Evolutionary conservation across 2,113 vertebrate species (phyloP), one percentile per base, ranked within the genome.

Genomic region (Plecotus auritus): DNA sequence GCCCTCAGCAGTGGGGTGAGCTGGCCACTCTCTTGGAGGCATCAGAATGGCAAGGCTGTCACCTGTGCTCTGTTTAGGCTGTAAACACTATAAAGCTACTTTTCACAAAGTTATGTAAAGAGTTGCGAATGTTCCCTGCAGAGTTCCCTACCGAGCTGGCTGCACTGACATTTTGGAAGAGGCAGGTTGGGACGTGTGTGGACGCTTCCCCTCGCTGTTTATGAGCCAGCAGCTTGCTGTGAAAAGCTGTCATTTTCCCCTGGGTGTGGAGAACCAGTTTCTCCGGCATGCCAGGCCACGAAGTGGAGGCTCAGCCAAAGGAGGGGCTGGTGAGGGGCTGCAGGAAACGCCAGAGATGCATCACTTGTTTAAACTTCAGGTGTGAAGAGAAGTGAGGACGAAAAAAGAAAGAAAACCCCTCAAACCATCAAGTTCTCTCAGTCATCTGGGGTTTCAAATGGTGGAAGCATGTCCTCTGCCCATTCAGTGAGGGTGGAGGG

Each of bases 201-300:
- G 95, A 85, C 72, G 85, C 96, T 93, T 96, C 96, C 96, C 97
- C 91, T 73, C 45, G 49, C 91, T 96, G 85, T 98, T 98, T 97
- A 96, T 81, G 95, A 97, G 97, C 74, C 30, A 91, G 95, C 93
- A 95, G 93, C 97, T 98, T 97, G 96, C 93, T 92, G 93, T 92
- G 91, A 96, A 96, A 98, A 98, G 97, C 98, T 97, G 96, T 98
- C 97, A 97, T 98, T 97, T 97, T 93, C 97, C 97, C 95, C 96
- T 97, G 97, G 98, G 98, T 18, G 96, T 98, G 98, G 97, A 97
- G 96, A 99, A 99, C 98, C 98, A 95, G 99, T 99, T 99, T 84
- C 0, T 6, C 98, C 76, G 82, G 98, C 97, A 95, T 45, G 78
- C 95, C 73, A 1, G 96, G 96, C 93, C n/a, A 70, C 0, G 0